phyloP scores from a whole-genome alignment of 2,888 invertebrate species.

The Dynastes maya region DNA sequence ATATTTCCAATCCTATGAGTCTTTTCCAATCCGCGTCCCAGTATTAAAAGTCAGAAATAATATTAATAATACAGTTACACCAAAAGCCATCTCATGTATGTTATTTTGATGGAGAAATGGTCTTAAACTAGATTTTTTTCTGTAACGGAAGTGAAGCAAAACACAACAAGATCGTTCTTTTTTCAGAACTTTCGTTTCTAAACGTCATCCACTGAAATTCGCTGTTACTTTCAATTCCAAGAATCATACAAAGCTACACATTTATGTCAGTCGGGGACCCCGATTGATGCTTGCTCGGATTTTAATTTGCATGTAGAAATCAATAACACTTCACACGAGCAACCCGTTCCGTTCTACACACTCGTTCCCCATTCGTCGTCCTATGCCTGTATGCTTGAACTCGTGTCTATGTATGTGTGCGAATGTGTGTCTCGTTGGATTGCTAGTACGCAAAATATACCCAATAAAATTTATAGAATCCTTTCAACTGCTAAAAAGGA shows the following conservation, averaged over 20 bases:
- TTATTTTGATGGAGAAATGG: too few relatives aligned
- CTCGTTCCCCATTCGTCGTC: conserved; percentile 20
- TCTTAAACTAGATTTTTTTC: too few relatives aligned
- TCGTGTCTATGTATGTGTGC: conserved; percentile 2
- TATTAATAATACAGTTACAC: too few relatives aligned
- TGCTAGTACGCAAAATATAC: conserved; percentile 33
- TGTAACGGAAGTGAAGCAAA: too few relatives aligned
- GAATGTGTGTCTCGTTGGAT: neutral
- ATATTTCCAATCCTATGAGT: too few relatives aligned
- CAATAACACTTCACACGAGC: conserved; percentile 41
- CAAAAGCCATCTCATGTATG: too few relatives aligned
- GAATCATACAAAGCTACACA: conserved; percentile 1
- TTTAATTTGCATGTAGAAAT: conserved; percentile 47
- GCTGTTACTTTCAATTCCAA: neutral
- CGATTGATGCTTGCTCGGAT: conserved; percentile 38
- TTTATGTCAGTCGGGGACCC: conserved; percentile 14
- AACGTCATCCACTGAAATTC: too few relatives aligned
- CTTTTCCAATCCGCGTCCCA: too few relatives aligned
- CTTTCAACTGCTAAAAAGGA: conserved; percentile 46
- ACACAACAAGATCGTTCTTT: too few relatives aligned
- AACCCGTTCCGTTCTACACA: conserved; percentile 21
- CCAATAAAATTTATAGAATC: conserved; percentile 48
- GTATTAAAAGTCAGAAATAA: too few relatives aligned
- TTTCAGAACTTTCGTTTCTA: too few relatives aligned
- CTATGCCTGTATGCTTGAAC: neutral